Evolutionary conservation across 2,888 invertebrate species (phyloP).

Genomic region (Drosophila picticornis): DNA sequence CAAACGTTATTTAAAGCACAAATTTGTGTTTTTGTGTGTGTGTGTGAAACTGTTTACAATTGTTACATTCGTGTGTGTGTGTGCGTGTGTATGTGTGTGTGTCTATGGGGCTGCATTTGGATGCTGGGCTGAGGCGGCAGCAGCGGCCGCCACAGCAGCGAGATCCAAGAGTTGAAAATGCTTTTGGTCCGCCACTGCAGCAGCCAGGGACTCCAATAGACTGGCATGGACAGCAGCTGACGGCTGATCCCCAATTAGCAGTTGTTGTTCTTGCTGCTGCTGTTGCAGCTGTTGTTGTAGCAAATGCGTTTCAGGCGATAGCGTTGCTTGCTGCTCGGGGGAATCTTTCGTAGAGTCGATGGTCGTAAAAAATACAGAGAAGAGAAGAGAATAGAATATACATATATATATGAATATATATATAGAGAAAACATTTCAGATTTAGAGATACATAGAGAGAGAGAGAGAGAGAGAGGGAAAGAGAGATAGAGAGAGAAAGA

Average conservation of each 20-base stretch:
- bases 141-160: constrained; percentile 70
- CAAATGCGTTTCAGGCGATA: constrained; percentile 59
- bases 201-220: constrained; percentile 73
- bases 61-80: constrained; percentile 23
- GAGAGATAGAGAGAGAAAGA: constrained; percentile 31
- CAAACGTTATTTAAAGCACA: constrained; percentile 14
- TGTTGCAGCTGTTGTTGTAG: constrained; percentile 49
- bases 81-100: background rate
- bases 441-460: constrained; percentile 8
- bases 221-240: constrained; percentile 72
- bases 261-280: constrained; percentile 55
- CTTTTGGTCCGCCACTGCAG: constrained; percentile 80
- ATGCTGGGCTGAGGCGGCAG: constrained; percentile 62
- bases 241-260: constrained; percentile 54
- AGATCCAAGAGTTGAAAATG: constrained; percentile 79
- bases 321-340: constrained; percentile 59
- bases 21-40: constrained; percentile 7
- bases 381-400: constrained; percentile 54
- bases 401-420: constrained; percentile 43
- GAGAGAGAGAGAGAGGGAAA: constrained; percentile 34
- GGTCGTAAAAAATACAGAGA: constrained; percentile 49
- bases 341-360: constrained; percentile 65
- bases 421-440: constrained; percentile 11
- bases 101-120: constrained; percentile 59
- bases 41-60: constrained; percentile 36